Evolutionary conservation across 2,888 invertebrate genomes (phyloP), one percentile per base, ranked within the genome.

Genomic region (Drosophila bunnanda): DNA sequence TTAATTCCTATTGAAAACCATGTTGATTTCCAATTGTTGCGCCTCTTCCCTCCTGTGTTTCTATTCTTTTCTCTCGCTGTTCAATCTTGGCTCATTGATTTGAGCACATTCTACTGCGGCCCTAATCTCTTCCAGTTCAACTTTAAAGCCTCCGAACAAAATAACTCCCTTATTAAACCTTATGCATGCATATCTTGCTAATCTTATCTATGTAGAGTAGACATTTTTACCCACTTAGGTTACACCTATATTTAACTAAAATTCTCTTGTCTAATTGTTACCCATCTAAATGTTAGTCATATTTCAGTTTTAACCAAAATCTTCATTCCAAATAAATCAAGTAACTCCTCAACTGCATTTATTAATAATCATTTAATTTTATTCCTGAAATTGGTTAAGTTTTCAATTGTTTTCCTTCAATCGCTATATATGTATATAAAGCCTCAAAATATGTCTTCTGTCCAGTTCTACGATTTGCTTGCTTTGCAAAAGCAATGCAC

Each of bases 401-500:
- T 44, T 66, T 53, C 58, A 48, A 66, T 48, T 39, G 55, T 67
- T 67, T 55, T 56, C 39, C 46, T 66, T 59, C 50, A 66, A 66
- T 30, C 17, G 55, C 39, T 57, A 17, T 66, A 17, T 52, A 64
- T 82, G 85, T 83, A 85, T 70, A 81, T 79, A 77, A 50, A 58
- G 65, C 56, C 32, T 34, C 7, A 38, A 61, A 69, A 46, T 41
- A 64, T 60, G 75, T 75, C 61, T 75, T 60, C 52, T 64, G 60
- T 79, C 61, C 74, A 83, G 77, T 77, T 79, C 76, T 56, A 61
- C 75, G 76, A 78, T 57, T 69, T 57, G 79, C 87, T 83, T 78
- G 75, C 82, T 62, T 75, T 75, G 78, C 82, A 52, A 82, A 72
- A 82, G 80, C 80, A 83, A 87, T 75, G 80, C 80, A 78, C 78